phyloP scores from a whole-genome alignment of 2,797 vertebrate genomes.

The Xenopus petersii region DNA sequence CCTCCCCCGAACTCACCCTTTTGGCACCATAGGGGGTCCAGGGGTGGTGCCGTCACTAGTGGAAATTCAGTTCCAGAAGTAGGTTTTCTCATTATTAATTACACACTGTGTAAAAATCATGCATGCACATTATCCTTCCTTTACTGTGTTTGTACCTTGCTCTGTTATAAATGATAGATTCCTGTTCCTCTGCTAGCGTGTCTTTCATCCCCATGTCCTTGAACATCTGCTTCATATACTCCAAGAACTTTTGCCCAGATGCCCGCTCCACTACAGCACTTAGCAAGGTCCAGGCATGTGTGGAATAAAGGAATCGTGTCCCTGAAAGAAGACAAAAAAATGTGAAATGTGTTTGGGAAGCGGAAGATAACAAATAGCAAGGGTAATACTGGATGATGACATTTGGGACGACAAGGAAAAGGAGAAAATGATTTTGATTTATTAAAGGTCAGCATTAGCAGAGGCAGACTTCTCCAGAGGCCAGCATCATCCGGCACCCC shows the following conservation, averaged over 20 bases:
- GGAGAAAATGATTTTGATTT: too few relatives aligned
- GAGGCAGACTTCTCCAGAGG: too few relatives aligned
- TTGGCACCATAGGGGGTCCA: too few relatives aligned
- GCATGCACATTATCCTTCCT: too few relatives aligned
- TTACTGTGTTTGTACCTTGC: constrained; percentile 73
- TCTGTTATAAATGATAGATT: constrained; percentile 92
- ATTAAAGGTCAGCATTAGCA: too few relatives aligned
- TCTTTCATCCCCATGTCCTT: constrained; percentile 87
- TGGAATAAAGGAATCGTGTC: constrained; percentile 92
- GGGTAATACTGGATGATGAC: background rate
- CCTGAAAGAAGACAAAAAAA: constrained; percentile 64
- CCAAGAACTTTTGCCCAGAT: constrained; percentile 81
- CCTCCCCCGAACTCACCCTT: too few relatives aligned
- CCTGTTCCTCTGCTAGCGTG: constrained; percentile 88
- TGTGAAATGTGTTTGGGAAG: too few relatives aligned
- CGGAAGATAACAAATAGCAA: constrained; percentile 5
- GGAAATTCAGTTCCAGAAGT: too few relatives aligned
- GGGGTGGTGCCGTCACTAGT: too few relatives aligned
- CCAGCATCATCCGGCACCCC: too few relatives aligned
- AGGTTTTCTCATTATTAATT: too few relatives aligned
- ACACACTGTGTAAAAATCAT: too few relatives aligned
- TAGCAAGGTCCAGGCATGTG: constrained; percentile 88
- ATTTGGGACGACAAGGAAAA: background rate
- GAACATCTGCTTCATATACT: constrained; percentile 89
- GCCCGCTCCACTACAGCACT: constrained; percentile 88